Conservation (phyloP, 2,888 invertebrate species). For the Acanthosepion esculentum region DNA sequence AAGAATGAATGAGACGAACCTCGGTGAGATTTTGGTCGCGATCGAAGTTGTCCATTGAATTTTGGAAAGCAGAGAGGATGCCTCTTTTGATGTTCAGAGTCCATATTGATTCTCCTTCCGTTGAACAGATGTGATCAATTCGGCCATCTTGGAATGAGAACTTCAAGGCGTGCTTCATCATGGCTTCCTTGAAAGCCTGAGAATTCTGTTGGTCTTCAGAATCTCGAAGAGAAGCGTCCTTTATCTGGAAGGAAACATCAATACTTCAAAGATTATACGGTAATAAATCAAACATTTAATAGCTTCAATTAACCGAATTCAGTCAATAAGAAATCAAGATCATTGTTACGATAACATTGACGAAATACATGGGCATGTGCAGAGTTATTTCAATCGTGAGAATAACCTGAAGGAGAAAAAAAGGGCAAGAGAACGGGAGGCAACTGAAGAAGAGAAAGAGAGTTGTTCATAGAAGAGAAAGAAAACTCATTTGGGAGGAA, state of each 20-base stretch:
- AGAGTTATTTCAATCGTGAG: too few species aligned
- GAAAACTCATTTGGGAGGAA: too few species aligned
- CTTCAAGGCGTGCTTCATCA: slow-evolving; percentile 79
- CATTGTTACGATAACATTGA: too few species aligned
- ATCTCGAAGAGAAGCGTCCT: background rate
- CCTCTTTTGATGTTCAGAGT: slow-evolving; percentile 93
- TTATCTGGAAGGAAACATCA: slow-evolving; percentile 6
- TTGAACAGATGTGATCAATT: slow-evolving; percentile 85
- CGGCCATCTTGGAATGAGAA: slow-evolving; percentile 87
- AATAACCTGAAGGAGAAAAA: too few species aligned
- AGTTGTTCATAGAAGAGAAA: too few species aligned
- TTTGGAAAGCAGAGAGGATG: slow-evolving; percentile 89
- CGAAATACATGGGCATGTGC: too few species aligned
- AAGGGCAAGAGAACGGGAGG: too few species aligned
- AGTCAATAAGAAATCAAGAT: too few species aligned
- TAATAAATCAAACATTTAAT: too few species aligned
- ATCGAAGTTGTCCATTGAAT: slow-evolving; percentile 89
- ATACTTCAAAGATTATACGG: too few species aligned
- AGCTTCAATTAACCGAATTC: too few species aligned
- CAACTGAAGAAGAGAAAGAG: too few species aligned
- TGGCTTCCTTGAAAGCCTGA: background rate
- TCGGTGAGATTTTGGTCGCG: slow-evolving; percentile 74
- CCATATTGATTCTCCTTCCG: slow-evolving; percentile 85
- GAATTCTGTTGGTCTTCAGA: background rate
- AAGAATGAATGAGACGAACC: slow-evolving; percentile 55